Percentiles rank a stretch among this genome's conserved stretches.
Conservation (phyloP, 2,888 invertebrate genomes). For the Standfussiana lucernea region DNA sequence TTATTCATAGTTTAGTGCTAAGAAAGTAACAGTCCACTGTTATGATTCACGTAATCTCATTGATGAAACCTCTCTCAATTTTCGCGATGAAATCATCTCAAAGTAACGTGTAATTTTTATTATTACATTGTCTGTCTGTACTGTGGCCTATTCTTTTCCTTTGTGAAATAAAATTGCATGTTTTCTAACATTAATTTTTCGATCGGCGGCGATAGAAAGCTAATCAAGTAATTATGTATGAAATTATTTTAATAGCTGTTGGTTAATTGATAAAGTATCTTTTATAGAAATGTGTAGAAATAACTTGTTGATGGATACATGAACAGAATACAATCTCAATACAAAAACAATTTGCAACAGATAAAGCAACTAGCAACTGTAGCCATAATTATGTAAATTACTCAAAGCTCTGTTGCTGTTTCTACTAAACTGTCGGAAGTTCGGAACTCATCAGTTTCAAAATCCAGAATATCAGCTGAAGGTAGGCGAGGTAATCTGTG, state of each 20-base stretch:
- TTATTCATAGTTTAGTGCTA: constrained; percentile 64
- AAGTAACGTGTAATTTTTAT: constrained; percentile 51
- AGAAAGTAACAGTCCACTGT: constrained; percentile 66
- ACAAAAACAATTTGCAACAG: neutral
- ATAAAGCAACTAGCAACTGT: neutral
- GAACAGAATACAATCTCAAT: constrained; percentile 10
- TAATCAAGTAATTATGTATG: constrained; percentile 50
- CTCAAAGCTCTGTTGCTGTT: constrained; percentile 15
- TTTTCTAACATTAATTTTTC: constrained; percentile 38
- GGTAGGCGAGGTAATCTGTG: neutral
- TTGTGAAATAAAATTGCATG: constrained; percentile 42
- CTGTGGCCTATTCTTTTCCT: constrained; percentile 39
- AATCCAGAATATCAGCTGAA: neutral
- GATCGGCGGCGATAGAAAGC: constrained; percentile 43
- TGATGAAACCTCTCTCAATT: constrained; percentile 57
- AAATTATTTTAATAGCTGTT: constrained; percentile 52
- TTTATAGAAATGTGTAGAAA: constrained; percentile 12
- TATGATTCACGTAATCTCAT: constrained; percentile 65
- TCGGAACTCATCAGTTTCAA: neutral
- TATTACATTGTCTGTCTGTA: constrained; percentile 32
- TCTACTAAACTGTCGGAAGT: neutral
- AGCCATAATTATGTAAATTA: constrained; percentile 10
- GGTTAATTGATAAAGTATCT: constrained; percentile 45
- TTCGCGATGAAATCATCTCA: constrained; percentile 52
- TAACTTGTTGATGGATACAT: neutral